Evolutionary conservation across 2,797 vertebrate species (phyloP).

Genomic region (Coregonus ussuriensis): DNA sequence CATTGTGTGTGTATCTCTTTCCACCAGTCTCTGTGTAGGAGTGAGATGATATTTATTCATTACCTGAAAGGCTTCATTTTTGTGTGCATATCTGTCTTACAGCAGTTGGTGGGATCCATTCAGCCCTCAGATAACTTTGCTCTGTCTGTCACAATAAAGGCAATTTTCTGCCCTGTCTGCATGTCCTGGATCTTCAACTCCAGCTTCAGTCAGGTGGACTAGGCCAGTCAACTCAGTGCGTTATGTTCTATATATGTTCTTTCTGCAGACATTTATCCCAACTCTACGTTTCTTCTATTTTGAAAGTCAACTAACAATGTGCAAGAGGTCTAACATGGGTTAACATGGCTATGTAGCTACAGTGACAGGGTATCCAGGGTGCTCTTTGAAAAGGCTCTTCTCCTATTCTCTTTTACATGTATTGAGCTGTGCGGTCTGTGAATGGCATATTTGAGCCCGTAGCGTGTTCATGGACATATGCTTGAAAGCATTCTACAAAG

Average conservation of each 20-base stretch:
- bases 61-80: slow-evolving; percentile 1
- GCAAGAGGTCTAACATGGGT: too few species aligned
- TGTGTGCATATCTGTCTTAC: not conserved
- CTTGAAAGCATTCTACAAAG: not conserved
- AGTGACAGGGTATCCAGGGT: too few species aligned
- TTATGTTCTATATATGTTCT: too few species aligned
- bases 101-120: not conserved
- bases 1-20: not conserved
- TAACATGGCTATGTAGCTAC: too few species aligned
- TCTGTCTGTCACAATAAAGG: not conserved
- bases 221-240: not conserved
- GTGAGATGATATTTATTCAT: slow-evolving; percentile 2
- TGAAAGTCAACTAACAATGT: not conserved
- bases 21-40: not conserved
- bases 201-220: slow-evolving; percentile 11
- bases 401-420: not conserved
- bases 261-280: not conserved
- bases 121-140: not conserved
- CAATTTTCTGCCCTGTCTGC: not conserved
- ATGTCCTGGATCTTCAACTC: not conserved
- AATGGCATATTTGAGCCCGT: too few species aligned
- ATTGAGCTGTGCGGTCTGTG: not conserved
- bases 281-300: not conserved
- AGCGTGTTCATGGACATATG: slow-evolving; percentile 5
- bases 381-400: too few species aligned